Evolutionary conservation across 1,140 invertebrate species (phyloP), one percentile per base, ranked within the genome.

Genomic region (Aradophagus sp.): DNA sequence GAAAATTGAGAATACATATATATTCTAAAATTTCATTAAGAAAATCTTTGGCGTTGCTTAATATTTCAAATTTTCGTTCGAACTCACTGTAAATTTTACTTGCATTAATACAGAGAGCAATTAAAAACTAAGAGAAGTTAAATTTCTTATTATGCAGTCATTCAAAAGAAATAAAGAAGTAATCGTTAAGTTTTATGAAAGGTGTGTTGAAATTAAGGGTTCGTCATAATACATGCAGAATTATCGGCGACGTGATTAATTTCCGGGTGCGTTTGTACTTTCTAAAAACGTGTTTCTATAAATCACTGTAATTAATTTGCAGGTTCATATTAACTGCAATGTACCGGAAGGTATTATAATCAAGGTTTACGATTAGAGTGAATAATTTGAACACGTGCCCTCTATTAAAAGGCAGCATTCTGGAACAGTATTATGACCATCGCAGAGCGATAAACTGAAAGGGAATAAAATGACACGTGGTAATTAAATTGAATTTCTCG

Each of bases 321-420:
- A 58, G 52, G 26, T 56, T 66, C 68, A 67, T 73, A 77, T 75
- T 81, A 73, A 74, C 76, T 66, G 66, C 71, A 62, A 58, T 71
- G 61, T 68, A 68, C 67, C 62, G 56, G 52, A 69, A 70, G 75
- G 66, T 58, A 81, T 80, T 78, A 80, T 79, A 80, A 83, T 83
- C 77, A 77, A 81, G 76, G 77, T 80, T 81, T 82, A 83, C 76
- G 80, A 82, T 83, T 82, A 79, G 76, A 83, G 78, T 81, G 81
- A 81, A 80, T 82, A 83, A 80, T 83, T 81, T 73, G 73, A 81
- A 80, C 77, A 80, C 78, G 77, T 81, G 80, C 76, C 70, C n/a
- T n/a, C 52, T 63, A 71, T 74, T 76, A 76, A 77, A 74, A 56
- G 69, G 45, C 41, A 63, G 44, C 41, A 47, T 58, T 47, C 26